These are phyloP conservation scores for Oenanthe melanoleuca DNA, from an alignment of 2,113 vertebrate genomes.

Conservation along the genomic window DNA sequence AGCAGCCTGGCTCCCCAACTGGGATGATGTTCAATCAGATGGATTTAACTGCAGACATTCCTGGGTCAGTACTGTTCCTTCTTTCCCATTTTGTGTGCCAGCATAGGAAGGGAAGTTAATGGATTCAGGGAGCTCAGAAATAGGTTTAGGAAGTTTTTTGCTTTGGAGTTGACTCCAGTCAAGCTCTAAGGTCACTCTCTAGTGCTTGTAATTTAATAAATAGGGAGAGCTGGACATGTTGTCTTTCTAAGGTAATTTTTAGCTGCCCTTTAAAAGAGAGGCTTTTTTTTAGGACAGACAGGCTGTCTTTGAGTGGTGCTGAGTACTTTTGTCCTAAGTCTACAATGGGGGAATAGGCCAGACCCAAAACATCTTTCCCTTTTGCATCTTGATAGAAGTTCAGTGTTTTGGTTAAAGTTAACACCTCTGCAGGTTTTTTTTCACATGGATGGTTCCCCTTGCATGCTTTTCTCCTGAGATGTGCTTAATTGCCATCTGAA, in stretches of 20 bases:
- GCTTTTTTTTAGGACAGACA: not conserved
- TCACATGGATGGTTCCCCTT: not conserved
- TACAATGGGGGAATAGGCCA: not conserved
- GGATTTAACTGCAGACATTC: not conserved
- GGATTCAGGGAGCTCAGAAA: not conserved
- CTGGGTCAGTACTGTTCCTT: not conserved
- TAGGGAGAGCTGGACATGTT: not conserved
- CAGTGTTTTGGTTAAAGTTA: not conserved
- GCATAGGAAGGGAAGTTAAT: not conserved
- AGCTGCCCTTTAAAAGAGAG: not conserved
- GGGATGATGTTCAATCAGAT: not conserved
- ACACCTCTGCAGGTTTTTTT: not conserved
- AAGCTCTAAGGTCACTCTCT: not conserved
- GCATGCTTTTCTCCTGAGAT: not conserved
- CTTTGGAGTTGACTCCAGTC: not conserved
- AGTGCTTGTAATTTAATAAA: not conserved
- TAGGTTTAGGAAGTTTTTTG: not conserved
- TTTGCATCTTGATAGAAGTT: not conserved
- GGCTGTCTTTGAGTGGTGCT: not conserved
- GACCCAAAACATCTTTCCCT: not conserved
- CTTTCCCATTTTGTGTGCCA: not conserved
- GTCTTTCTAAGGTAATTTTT: conserved; percentile 8
- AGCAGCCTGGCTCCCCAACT: not conserved
- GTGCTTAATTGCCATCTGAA: not conserved
- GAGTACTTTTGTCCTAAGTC: not conserved